Evolutionary conservation across 2,888 invertebrate species (phyloP), one percentile per base, ranked within the genome.

Genomic region (Acronicta leporina): DNA sequence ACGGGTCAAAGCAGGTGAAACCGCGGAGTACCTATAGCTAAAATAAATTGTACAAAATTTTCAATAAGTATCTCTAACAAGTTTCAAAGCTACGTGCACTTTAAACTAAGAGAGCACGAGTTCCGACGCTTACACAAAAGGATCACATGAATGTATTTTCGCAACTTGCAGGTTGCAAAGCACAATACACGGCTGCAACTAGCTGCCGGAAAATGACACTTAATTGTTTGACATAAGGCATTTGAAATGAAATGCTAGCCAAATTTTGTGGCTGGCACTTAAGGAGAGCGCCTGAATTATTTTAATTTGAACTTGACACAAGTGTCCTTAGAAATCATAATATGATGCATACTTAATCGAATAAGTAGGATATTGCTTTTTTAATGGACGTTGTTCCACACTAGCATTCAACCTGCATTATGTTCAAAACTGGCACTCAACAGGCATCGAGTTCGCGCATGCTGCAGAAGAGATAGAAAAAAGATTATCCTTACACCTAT

Each of bases 161-260:
- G 45, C 25, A 54, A 67, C 30, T 59, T 54, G 45, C 42, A 27
- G 48, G 16, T 47, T 33, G 42, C 45, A 20, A 51, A 58, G 50
- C 41, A 68, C 75, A 74, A 77, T 65, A 59, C 56, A 54, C 68
- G 45, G n/a, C 47, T 75, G 62, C n/a, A 63, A 48, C 51, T 63
- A 45, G 68, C 47, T 61, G 62, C 46, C 62, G 50, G 73, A 65
- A 60, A 63, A 42, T 13, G 30, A 27, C 44, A 56, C 30, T 27
- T 33, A 33, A 46, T 15, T 27, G 44, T 51, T 58, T 47, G 43
- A 38, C 20, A 20, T 33, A 42, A 30, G 40, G 30, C 54, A 52
- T 70, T 57, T 38, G 6, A 14, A 35, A 11, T 49, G 20, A 6
- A 38, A 6, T 38, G 16, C 11, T 5, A 47, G 46, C 5, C 15